Evolutionary conservation across 2,888 invertebrate genomes (phyloP).

Genomic region (Apodemia hepburni): DNA sequence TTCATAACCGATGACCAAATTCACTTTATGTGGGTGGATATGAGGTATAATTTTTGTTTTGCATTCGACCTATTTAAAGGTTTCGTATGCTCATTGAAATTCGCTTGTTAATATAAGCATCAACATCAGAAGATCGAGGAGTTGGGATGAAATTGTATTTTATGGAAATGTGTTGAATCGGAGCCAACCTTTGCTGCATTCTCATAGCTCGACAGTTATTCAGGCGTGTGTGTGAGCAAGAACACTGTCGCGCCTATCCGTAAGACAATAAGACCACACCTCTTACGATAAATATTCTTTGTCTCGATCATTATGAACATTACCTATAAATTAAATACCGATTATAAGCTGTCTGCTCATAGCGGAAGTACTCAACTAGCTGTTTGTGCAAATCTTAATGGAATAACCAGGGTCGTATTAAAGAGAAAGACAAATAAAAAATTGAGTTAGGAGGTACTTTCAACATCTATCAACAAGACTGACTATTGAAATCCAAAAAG

Average conservation of each 20-base stretch:
- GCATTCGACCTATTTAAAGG: constrained; percentile 20
- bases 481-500: no score
- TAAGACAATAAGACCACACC: constrained; percentile 74
- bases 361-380: constrained; percentile 32
- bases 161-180: constrained; percentile 72
- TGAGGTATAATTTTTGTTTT: constrained; percentile 15
- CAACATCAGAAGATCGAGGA: constrained; percentile 55
- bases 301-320: constrained; percentile 73
- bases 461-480: no score
- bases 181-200: constrained; percentile 65
- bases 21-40: constrained; percentile 5
- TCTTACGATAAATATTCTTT: constrained; percentile 74
- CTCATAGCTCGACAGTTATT: constrained; percentile 62
- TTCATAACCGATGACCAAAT: constrained; percentile 21
- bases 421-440: background rate
- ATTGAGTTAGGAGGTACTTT: no score
- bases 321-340: constrained; percentile 74
- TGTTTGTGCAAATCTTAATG: constrained; percentile 13
- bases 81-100: constrained; percentile 43
- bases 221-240: constrained; percentile 57
- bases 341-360: constrained; percentile 42
- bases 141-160: constrained; percentile 64
- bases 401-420: constrained; percentile 16
- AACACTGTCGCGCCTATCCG: constrained; percentile 53
- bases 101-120: constrained; percentile 45